Percentiles rank a stretch among this genome's conserved stretches.
These are phyloP conservation scores for Leptopilina syphax DNA, from an alignment of 2,888 invertebrate species.

Conservation along the genomic window DNA sequence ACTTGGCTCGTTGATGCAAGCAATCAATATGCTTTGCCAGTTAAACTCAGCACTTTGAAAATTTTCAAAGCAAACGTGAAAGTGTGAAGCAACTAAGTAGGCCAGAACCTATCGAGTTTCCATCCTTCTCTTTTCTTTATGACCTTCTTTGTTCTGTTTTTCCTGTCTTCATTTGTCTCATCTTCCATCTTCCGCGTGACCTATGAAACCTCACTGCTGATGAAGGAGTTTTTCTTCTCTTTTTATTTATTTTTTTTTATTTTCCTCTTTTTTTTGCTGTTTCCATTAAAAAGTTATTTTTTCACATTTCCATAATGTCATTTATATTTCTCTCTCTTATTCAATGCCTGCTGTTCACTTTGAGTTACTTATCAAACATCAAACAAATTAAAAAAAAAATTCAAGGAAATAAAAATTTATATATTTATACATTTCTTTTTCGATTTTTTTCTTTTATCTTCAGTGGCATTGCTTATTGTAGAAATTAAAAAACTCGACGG, in stretches of 20 bases:
- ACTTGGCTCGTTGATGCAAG: background rate
- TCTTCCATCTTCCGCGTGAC: conserved; percentile 25
- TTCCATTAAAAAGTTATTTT: background rate
- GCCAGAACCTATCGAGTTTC: conserved; percentile 19
- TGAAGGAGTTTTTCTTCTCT: conserved; percentile 5
- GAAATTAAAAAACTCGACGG: too few relatives aligned
- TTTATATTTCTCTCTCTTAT: too few relatives aligned
- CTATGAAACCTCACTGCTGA: conserved; percentile 17
- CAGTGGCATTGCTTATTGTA: too few relatives aligned
- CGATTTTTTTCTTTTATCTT: too few relatives aligned
- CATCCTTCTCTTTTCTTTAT: conserved; percentile 21
- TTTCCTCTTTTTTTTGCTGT: background rate
- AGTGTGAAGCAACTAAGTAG: conserved; percentile 31
- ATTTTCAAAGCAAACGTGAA: conserved; percentile 50
- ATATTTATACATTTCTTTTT: too few relatives aligned
- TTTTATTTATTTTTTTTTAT: background rate
- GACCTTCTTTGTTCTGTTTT: conserved; percentile 29
- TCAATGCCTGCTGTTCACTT: too few relatives aligned
- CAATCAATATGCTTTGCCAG: conserved; percentile 51
- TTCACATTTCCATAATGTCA: too few relatives aligned
- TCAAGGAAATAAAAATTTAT: too few relatives aligned
- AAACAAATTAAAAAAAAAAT: too few relatives aligned
- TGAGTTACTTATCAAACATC: too few relatives aligned
- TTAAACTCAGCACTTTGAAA: conserved; percentile 50
- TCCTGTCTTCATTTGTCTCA: conserved; percentile 11